A percentile compares a stretch with the other conserved stretches of the same genome.
Evolutionary conservation across 2,888 invertebrate genomes (phyloP).

Genomic region (Melanotus villosus): DNA sequence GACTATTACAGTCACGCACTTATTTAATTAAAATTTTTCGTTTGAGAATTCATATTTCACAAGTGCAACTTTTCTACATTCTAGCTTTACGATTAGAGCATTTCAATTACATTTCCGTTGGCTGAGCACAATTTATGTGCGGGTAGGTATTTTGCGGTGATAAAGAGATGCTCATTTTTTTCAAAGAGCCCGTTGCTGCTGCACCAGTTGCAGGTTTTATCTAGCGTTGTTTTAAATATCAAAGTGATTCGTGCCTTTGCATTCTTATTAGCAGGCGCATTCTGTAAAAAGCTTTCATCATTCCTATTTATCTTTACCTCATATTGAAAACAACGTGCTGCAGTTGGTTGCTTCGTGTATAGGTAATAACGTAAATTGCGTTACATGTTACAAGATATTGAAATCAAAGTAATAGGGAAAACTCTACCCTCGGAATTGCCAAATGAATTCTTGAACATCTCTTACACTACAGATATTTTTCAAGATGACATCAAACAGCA

Average conservation of each 20-base stretch:
- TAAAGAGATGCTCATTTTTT: conserved; percentile 31
- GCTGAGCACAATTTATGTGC: conserved; percentile 22
- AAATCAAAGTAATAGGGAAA: too few relatives aligned
- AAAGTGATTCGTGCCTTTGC: conserved; percentile 39
- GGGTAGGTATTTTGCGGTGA: conserved; percentile 21
- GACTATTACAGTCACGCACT: background rate
- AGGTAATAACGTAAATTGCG: too few relatives aligned
- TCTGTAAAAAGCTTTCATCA: conserved; percentile 27
- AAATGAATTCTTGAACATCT: too few relatives aligned
- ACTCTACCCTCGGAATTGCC: too few relatives aligned
- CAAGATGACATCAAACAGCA: too few relatives aligned
- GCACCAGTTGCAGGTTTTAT: conserved; percentile 39
- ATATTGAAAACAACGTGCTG: background rate
- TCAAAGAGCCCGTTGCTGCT: conserved; percentile 21
- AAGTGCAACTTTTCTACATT: background rate
- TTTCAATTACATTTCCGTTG: conserved; percentile 22
- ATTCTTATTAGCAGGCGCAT: conserved; percentile 28
- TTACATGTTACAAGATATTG: too few relatives aligned
- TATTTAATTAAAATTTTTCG: too few relatives aligned
- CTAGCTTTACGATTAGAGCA: conserved; percentile 8
- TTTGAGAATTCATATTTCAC: too few relatives aligned
- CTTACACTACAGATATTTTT: too few relatives aligned
- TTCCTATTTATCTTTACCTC: conserved; percentile 14
- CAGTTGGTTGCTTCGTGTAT: too few relatives aligned
- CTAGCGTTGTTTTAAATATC: conserved; percentile 43